A percentile compares a stretch with the other conserved stretches of the same genome.
Conservation (phyloP, 2,888 invertebrate genomes). For the Colletes collaris region DNA sequence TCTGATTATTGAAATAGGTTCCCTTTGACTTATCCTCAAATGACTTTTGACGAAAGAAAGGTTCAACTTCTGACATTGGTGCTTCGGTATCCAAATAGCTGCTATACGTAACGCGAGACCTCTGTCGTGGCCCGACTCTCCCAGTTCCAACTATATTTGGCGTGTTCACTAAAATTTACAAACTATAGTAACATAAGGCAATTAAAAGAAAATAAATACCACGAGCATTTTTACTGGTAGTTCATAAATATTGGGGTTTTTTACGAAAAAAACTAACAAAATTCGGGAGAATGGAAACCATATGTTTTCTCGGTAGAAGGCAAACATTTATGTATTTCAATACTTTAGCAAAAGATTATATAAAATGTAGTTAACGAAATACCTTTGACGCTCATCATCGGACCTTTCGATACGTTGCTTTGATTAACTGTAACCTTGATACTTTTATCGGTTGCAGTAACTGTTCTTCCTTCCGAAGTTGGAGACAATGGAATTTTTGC, state of each 20-base stretch:
- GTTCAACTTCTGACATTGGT: slow-evolving; percentile 58
- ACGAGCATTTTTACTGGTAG: too few species aligned
- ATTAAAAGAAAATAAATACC: too few species aligned
- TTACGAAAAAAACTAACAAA: too few species aligned
- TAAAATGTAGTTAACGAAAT: slow-evolving; percentile 1
- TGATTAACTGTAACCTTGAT: slow-evolving; percentile 76
- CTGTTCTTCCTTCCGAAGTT: slow-evolving; percentile 71
- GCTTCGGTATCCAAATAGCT: slow-evolving; percentile 76
- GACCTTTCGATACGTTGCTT: slow-evolving; percentile 69
- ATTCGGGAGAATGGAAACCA: too few species aligned
- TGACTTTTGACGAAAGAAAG: slow-evolving; percentile 71
- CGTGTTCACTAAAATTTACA: slow-evolving; percentile 78
- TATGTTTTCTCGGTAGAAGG: too few species aligned
- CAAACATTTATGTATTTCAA: too few species aligned
- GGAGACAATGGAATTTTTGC: slow-evolving; percentile 55
- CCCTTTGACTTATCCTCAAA: slow-evolving; percentile 73
- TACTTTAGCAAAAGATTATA: not conserved
- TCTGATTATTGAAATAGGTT: slow-evolving; percentile 64
- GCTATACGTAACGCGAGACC: slow-evolving; percentile 77
- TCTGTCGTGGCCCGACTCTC: slow-evolving; percentile 82
- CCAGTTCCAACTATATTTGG: slow-evolving; percentile 82
- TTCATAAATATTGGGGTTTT: too few species aligned
- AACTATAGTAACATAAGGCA: slow-evolving; percentile 3
- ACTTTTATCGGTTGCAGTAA: slow-evolving; percentile 74
- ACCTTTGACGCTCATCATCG: slow-evolving; percentile 81